Base-by-base conservation (phyloP, 2,113 vertebrate species). In the Platichthys flesus region DNA sequence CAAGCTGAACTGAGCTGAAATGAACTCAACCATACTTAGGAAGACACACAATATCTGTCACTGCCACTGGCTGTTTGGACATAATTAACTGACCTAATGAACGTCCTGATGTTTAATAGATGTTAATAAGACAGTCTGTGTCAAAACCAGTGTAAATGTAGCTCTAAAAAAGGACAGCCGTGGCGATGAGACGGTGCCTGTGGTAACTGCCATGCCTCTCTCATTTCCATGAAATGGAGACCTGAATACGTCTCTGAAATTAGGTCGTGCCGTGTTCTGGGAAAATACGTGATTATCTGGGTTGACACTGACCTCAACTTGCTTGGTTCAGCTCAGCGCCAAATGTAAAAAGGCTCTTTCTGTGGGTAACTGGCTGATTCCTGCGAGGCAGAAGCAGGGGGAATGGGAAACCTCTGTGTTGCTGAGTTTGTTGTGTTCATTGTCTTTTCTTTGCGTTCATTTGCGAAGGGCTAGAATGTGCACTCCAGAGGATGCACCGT, bases 401-500 rank as follows among this genome's bases (percentile, higher is more conserved):
- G 62, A 47, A n/a, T 0, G 20, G 56, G 70, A 57, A 52, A n/a
- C n/a, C 54, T n/a, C 54, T 24, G 62, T 68, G 51, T 66, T 20
- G 64, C 21, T 60, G 45, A 5, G 15, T 45, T 74, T 47, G 0
- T 16, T 20, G 58, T 21, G 26, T 28, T 28, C 26, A 0, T 51
- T 72, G 58, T 9, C 56, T 77, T 69, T 78, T 21, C 54, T 9
- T 62, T 77, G 24, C 24, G 56, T 82, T 90, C 10, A 93, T 92
- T 93, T 92, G 93, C 8, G 86, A 93, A 93, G 92, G 93, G 92
- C 93, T 93, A 92, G 74, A 78, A 83, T 59, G 74, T 85, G 89
- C 78, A 64, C 67, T 74, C 74, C 71, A 28, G 58, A 70, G 13
- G 85, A 76, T 64, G 89, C 86, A 80, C 28, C 9, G 71, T 88